These are phyloP conservation scores for Gorsachius magnificus DNA, from an alignment of 2,797 vertebrate genomes.

Conservation along the genomic window DNA sequence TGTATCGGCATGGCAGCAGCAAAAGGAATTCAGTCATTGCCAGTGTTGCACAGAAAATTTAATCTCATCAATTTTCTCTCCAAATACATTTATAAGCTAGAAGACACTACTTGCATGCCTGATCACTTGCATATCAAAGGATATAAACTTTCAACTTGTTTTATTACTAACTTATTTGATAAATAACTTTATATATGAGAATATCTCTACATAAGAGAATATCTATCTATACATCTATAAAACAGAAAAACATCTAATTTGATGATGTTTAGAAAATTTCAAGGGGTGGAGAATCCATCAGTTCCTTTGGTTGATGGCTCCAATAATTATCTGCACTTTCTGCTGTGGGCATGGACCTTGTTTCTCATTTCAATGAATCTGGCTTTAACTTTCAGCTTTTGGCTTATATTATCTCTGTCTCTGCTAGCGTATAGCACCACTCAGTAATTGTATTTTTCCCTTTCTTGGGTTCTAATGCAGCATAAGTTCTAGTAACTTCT, in stretches of 20 bases:
- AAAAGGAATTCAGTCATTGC: neutral
- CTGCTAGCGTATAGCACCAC: neutral
- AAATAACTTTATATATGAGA: neutral
- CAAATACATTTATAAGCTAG: neutral
- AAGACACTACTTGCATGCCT: neutral
- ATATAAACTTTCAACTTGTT: neutral
- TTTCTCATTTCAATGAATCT: neutral
- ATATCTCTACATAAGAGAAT: neutral
- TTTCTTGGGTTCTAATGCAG: neutral
- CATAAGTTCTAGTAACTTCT: neutral
- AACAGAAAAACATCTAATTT: neutral
- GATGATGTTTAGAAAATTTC: neutral
- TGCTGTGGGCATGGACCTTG: neutral
- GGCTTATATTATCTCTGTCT: neutral
- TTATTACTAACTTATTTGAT: neutral
- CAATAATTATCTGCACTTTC: neutral
- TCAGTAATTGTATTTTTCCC: neutral
- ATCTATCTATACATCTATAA: neutral
- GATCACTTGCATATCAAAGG: neutral
- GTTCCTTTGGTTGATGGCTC: neutral
- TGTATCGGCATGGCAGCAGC: neutral
- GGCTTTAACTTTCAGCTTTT: neutral
- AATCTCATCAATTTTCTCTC: neutral
- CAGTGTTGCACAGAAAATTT: neutral
- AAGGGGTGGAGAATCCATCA: neutral